phyloP scores from a whole-genome alignment of 1,140 invertebrate genomes.

The Drosophila equinoxialis region DNA sequence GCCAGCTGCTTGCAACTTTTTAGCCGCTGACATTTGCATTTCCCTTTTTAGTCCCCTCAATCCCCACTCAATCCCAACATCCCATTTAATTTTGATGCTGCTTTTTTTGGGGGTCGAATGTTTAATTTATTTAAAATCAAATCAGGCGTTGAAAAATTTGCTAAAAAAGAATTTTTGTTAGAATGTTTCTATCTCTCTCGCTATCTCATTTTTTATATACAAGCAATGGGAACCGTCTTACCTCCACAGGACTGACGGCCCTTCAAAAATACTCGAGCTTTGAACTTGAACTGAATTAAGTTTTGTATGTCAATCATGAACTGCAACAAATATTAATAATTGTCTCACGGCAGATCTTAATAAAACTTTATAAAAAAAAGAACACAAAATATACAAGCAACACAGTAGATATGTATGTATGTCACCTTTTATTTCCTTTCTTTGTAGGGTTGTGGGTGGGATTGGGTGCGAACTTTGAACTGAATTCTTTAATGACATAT shows the following conservation, averaged over 20 bases:
- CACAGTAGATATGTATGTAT: background rate
- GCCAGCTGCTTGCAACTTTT: conserved; percentile 20
- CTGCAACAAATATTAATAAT: no score
- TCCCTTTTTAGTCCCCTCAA: background rate
- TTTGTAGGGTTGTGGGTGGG: background rate
- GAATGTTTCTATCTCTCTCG: background rate
- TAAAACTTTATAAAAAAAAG: no score
- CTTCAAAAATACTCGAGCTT: no score
- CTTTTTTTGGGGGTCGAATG: background rate
- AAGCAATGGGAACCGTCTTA: background rate
- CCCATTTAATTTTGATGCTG: background rate
- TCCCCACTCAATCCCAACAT: background rate
- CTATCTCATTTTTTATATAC: no score
- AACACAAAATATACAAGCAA: background rate
- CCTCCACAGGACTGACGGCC: no score
- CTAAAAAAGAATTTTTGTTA: conserved; percentile 15
- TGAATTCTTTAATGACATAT: background rate
- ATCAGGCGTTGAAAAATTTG: conserved; percentile 30
- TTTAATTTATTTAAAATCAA: conserved; percentile 44
- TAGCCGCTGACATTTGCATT: conserved; percentile 29
- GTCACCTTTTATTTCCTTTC: background rate
- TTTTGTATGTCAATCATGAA: no score
- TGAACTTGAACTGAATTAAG: no score
- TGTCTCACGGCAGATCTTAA: no score
- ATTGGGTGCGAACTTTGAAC: background rate